Evolutionary conservation across 1,140 invertebrate genomes (phyloP), one percentile per base, ranked within the genome.

Genomic region (Diorhabda carinulata): DNA sequence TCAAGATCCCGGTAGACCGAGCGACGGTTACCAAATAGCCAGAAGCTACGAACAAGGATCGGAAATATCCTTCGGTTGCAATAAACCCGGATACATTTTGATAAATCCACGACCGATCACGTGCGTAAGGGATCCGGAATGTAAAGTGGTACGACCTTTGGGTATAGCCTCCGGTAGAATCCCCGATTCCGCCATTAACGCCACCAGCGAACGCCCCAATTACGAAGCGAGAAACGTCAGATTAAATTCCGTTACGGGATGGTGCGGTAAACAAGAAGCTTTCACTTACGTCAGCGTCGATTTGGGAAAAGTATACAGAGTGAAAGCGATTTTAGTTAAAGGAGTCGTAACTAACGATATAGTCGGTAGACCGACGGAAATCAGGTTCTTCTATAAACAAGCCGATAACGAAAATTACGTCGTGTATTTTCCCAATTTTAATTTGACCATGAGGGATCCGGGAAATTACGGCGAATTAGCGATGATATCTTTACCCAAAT

Each of bases 251-350:
- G 94, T 94, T 2, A 98, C 95, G 60, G 95, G 95, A 52, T 98
- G 95, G 95, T 97, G 95, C 83, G 94, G 93, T 42, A 93, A 94
- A 80, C 90, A 94, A 83, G 94, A 97, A 84, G 92, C 95, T 5
- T 98, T 98, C 76, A 97, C 95, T 2, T 98, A 97, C 77, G 92
- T 97, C 9, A 96, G 91, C 74, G 94, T 98, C 7, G 96, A 98
- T 82, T 84, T 98, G 61, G 95, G 95, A 62, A 89, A 91, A 82
- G 90, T 97, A 8, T 93, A 91, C 77, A 86, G 94, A 74, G 91
- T 98, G 0, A 98, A 96, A 83, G 92, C 92, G 3, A 94, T 97
- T 74, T 82, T 97, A 42, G 93, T 97, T 0, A 96, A 96, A 83
- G 95, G 95, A 64, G 95, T 97, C 8, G 92, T 97, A 3, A 97